Conservation (phyloP, 2,888 invertebrate genomes). For the Stenodera caucasica region DNA sequence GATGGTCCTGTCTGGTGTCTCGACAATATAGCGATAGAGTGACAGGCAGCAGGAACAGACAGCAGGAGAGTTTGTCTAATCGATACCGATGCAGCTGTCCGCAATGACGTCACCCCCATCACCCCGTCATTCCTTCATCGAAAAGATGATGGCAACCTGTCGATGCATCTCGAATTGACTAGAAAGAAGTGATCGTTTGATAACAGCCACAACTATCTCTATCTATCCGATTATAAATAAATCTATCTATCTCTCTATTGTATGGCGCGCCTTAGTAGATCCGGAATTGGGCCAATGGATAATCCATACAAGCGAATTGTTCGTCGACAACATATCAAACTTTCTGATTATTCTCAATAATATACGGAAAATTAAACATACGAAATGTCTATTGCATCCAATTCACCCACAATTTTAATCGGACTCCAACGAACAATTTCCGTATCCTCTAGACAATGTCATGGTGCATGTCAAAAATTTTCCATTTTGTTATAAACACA, state of each 20-base stretch:
- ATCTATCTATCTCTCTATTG: not conserved
- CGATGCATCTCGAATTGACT: constrained; percentile 20
- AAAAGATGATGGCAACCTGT: constrained; percentile 32
- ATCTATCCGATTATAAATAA: not conserved
- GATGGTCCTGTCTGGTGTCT: constrained; percentile 21
- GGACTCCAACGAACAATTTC: too few relatives aligned
- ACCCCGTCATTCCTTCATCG: constrained; percentile 35
- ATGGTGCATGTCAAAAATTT: not conserved
- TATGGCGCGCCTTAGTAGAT: not conserved
- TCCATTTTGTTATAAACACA: not conserved
- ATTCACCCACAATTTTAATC: too few relatives aligned
- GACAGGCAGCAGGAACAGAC: constrained; percentile 43
- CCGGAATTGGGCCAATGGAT: constrained; percentile 6
- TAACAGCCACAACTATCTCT: not conserved
- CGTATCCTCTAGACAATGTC: not conserved
- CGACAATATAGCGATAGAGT: constrained; percentile 37
- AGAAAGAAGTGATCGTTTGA: constrained; percentile 14
- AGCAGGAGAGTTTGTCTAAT: constrained; percentile 45
- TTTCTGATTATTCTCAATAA: not conserved
- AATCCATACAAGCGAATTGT: not conserved
- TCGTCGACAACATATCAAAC: not conserved
- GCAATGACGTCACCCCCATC: constrained; percentile 55
- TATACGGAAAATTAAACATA: too few relatives aligned
- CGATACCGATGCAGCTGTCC: constrained; percentile 56
- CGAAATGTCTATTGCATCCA: too few relatives aligned